phyloP scores from a whole-genome alignment of 2,113 vertebrate genomes.

The Calidris pugnax region DNA sequence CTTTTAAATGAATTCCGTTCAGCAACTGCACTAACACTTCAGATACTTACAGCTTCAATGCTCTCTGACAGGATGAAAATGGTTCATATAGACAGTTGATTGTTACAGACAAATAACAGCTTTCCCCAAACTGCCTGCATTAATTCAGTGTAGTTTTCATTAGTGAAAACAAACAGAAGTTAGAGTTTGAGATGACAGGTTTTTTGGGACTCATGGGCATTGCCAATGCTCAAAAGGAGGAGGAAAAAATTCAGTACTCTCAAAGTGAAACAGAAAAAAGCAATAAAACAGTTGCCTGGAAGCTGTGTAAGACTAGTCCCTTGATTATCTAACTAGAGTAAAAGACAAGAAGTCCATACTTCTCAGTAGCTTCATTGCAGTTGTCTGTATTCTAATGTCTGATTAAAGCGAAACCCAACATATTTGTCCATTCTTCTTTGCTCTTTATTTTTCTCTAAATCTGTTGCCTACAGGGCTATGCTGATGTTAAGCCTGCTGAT shows the following conservation, averaged over 20 bases:
- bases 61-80: background rate
- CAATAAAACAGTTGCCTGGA: background rate
- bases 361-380: background rate
- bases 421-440: background rate
- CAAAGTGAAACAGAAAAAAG: background rate
- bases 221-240: background rate
- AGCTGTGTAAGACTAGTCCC: background rate
- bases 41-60: background rate
- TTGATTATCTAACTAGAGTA: background rate
- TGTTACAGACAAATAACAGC: background rate
- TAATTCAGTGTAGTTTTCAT: conserved; percentile 6
- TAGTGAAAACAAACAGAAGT: conserved; percentile 9
- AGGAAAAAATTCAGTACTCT: background rate
- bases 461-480: background rate
- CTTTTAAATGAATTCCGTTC: background rate
- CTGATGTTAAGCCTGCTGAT: background rate
- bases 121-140: background rate
- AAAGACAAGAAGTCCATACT: background rate
- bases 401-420: background rate
- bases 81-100: background rate
- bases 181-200: background rate
- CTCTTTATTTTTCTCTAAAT: background rate
- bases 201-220: background rate
- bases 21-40: background rate
- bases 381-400: background rate